phyloP scores from a whole-genome alignment of 2,888 invertebrate species.

The Coenonympha glycerion region DNA sequence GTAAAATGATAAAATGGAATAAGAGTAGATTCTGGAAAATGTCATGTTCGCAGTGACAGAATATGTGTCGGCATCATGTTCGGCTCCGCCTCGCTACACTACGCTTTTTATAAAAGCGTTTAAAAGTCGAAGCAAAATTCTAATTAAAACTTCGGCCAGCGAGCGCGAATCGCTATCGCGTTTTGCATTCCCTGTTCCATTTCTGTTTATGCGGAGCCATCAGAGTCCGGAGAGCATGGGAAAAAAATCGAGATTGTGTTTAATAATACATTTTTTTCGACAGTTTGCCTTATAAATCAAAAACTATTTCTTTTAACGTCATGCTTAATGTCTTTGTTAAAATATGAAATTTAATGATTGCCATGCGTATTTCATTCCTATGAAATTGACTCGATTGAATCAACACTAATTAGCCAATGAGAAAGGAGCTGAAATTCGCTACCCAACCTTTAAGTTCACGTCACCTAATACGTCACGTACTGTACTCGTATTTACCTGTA shows the following conservation, averaged over 20 bases:
- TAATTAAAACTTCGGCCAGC: constrained; percentile 22
- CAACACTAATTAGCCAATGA: no score
- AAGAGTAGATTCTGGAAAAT: constrained; percentile 7
- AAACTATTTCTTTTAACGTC: no score
- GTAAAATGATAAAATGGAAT: constrained; percentile 14
- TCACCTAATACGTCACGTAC: background rate
- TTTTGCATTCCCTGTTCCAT: constrained; percentile 6
- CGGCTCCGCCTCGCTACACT: background rate
- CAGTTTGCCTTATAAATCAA: no score
- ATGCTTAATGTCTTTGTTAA: constrained; percentile 12
- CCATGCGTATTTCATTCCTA: background rate
- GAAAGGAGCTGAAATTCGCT: no score
- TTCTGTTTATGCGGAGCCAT: background rate
- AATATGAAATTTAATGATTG: background rate
- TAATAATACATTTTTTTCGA: no score
- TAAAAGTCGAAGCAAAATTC: constrained; percentile 10
- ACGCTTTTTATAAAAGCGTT: constrained; percentile 19
- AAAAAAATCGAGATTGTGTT: no score
- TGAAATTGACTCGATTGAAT: background rate
- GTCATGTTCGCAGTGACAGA: constrained; percentile 9
- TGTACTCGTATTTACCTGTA: constrained; percentile 4
- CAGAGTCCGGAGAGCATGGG: background rate
- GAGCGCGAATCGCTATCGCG: constrained; percentile 20
- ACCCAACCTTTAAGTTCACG: background rate
- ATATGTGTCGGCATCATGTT: constrained; percentile 7